Evolutionary conservation across 2,797 vertebrate genomes (phyloP).

Genomic region (Gymnopithys bicolor): DNA sequence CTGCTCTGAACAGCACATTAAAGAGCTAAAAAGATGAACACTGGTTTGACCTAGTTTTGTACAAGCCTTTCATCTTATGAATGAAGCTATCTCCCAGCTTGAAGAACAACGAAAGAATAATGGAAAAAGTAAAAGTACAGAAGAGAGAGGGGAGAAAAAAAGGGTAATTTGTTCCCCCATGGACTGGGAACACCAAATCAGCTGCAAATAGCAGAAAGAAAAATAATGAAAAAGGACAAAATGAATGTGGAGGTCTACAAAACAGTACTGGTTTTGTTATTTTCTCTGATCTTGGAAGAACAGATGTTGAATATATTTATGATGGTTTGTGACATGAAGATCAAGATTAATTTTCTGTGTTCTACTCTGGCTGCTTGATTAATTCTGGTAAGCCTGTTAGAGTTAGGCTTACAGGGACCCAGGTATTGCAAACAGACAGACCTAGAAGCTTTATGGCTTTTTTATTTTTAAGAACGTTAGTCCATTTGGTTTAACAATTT

Average conservation of each 20-base stretch:
- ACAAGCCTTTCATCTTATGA: neutral
- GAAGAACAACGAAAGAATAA: neutral
- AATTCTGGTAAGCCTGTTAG: neutral
- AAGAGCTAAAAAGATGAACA: neutral
- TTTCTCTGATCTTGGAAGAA: neutral
- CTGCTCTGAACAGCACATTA: neutral
- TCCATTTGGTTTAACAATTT: neutral
- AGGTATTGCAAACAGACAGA: neutral
- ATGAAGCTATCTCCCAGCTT: neutral
- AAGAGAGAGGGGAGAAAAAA: neutral
- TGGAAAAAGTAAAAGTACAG: rapidly evolving
- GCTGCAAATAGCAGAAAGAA: neutral
- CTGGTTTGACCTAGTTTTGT: neutral
- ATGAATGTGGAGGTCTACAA: neutral
- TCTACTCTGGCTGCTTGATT: neutral
- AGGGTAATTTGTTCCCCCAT: neutral
- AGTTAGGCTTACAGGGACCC: neutral
- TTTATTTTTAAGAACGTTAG: neutral
- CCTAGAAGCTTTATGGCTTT: neutral
- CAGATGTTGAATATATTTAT: neutral
- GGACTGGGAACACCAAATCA: neutral
- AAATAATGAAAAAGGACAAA: neutral
- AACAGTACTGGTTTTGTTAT: neutral
- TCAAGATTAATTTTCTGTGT: neutral
- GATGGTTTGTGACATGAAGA: neutral